Evolutionary conservation across 2,888 invertebrate genomes (phyloP), one percentile per base, ranked within the genome.

Genomic region (Limulus polyphemus): DNA sequence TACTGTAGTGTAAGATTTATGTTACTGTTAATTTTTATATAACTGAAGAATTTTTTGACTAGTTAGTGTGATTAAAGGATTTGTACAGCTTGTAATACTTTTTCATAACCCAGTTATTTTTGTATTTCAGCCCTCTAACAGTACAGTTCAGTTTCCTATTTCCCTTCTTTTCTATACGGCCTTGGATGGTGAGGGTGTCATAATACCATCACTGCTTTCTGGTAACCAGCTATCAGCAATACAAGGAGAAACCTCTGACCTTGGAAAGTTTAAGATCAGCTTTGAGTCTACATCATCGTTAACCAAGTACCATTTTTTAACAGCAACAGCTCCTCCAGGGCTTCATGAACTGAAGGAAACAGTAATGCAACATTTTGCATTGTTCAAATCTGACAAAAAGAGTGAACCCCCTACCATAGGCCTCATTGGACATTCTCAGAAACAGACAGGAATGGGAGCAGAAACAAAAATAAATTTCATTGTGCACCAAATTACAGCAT

Each of bases 111-210:
- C 7, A 32, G 7, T 32, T 32, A 32, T 32, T 32, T 32, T 32
- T 32, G 32, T 32, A 32, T 32, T 32, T 32, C 32, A 32, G 32
- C 32, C 32, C 32, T 32, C 32, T 32, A 32, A 32, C 32, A 32
- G 32, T 32, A 32, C 32, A 1, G 7, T 32, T 32, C 32, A 32
- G 10, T 59, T 64, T 16, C 69, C 82, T 2, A 80, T 86, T 32
- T 85, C 87, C 0, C 71, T 92, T 0, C 78, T 91, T 16, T 90
- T 90, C 83, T 92, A 92, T 73, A 83, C 83, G 2, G 90, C 89
- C 0, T 77, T 91, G 11, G 93, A 93, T 72, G 74, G 73, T 49
- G 71, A 73, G 59, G 76, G 75, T 48, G 59, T 65, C 5, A 55
- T 77, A 32, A 68, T 71, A 55, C 74, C 75, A 10, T 63, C 65